Conservation (phyloP, 2,888 invertebrate species). For the Orgyia antiqua region DNA sequence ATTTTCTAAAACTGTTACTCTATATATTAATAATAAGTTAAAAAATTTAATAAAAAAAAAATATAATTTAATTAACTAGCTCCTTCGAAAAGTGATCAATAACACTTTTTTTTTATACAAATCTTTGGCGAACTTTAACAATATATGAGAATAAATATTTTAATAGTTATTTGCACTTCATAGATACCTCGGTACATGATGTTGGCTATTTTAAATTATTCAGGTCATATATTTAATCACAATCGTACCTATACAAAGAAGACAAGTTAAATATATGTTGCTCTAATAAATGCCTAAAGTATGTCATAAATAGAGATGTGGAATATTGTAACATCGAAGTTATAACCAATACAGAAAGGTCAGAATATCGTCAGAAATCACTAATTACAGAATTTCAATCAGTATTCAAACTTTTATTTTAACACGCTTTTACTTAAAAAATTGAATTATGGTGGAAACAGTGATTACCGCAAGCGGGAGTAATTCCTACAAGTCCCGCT, state of each 20-base stretch:
- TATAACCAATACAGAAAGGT: too few species aligned
- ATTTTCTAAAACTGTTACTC: slow-evolving; percentile 28
- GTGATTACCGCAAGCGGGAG: too few species aligned
- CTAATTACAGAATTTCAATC: too few species aligned
- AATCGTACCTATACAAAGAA: slow-evolving; percentile 1
- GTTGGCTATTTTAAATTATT: slow-evolving; percentile 4
- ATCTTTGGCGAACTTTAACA: slow-evolving; percentile 74
- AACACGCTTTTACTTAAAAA: too few species aligned
- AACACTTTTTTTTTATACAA: slow-evolving; percentile 61
- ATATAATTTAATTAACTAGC: slow-evolving; percentile 55
- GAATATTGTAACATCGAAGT: too few species aligned
- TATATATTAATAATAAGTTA: slow-evolving; percentile 27
- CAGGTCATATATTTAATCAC: background rate
- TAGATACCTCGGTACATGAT: slow-evolving; percentile 18
- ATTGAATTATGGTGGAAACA: too few species aligned
- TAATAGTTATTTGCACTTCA: slow-evolving; percentile 29
- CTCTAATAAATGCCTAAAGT: too few species aligned
- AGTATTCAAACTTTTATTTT: too few species aligned
- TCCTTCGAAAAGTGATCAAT: slow-evolving; percentile 56
- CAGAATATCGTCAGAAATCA: too few species aligned
- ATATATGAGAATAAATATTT: slow-evolving; percentile 57
- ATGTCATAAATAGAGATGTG: too few species aligned
- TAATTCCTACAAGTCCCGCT: too few species aligned
- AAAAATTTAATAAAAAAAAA: slow-evolving; percentile 11
- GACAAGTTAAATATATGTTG: too few species aligned